Evolutionary conservation across 1,140 invertebrate species (phyloP), one percentile per base, ranked within the genome.

Genomic region (Helicoverpa zea): DNA sequence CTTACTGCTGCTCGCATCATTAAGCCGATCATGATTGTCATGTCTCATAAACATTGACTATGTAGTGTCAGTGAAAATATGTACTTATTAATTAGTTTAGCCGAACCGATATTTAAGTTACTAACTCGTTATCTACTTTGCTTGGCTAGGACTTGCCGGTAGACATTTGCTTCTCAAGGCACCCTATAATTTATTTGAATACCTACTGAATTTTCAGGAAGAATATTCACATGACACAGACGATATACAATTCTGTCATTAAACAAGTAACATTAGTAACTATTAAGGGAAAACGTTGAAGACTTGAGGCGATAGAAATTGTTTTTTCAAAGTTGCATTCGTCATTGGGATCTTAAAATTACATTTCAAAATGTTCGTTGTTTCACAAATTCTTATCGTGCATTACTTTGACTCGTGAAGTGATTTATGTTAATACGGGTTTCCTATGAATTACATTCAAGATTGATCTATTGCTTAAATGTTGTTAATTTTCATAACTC

Each of bases 351-450:
- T 86, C 89, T 88, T 89, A 90, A 86, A 88, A 88, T 86, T 89
- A 92, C 83, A 88, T 85, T 87, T 85, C 85, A 85, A 87, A 68
- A 84, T 89, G 87, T 93, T 93, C 92, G 92, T 93, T 93, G 92
- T 93, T 88, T 80, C 70, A 87, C 89, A 89, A 88, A 89, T 91
- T 90, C 84, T 58, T 70, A 88, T 85, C 84, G 90, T 89, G 86
- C 85, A 85, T 73, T 80, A 52, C 70, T 68, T 74, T 75, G 61
- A 68, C 59, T 49, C 51, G 66, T 52, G 58, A 64, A 76, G 47
- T 72, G 56, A n/a, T 70, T 70, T 81, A 83, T 81, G 81, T 72
- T 76, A 78, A 82, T 80, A 89, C 81, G 56, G 61, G 84, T 81
- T 86, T 3, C 30, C 73, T 43, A 75, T 75, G 56, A 63, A 49